Evolutionary conservation across 2,888 invertebrate species (phyloP).

Genomic region (Lithophane ornitopus): DNA sequence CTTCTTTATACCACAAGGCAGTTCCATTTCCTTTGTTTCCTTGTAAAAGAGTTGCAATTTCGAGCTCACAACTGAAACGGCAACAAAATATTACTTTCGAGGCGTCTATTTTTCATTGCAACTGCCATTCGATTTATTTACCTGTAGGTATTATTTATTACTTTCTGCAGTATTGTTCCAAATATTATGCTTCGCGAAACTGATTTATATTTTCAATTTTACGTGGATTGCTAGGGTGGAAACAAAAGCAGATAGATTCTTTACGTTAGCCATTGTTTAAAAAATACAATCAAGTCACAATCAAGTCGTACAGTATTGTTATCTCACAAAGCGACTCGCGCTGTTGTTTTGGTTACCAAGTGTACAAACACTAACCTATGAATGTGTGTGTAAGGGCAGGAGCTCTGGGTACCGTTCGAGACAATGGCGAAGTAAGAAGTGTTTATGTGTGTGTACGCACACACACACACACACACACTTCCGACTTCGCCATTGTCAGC

Average conservation of each 20-base stretch:
- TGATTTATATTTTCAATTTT: slow-evolving; percentile 39
- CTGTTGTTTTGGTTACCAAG: too few species aligned
- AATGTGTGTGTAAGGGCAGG: too few species aligned
- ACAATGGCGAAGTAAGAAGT: too few species aligned
- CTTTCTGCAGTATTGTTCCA: slow-evolving; percentile 56
- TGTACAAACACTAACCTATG: too few species aligned
- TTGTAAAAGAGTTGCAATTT: slow-evolving; percentile 70
- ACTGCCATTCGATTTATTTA: slow-evolving; percentile 69
- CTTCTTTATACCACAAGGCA: slow-evolving; percentile 16
- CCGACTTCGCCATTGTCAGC: too few species aligned
- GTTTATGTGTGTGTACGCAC: too few species aligned
- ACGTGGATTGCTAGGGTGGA: slow-evolving; percentile 10
- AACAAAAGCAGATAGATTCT: slow-evolving; percentile 4
- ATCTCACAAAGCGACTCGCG: too few species aligned
- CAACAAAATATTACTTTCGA: slow-evolving; percentile 74
- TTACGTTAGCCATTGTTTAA: background rate
- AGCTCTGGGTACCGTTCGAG: too few species aligned
- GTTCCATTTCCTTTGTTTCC: slow-evolving; percentile 60
- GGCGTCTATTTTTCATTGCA: slow-evolving; percentile 69
- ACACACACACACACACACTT: too few species aligned
- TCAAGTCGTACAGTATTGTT: background rate
- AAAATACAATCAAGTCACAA: background rate
- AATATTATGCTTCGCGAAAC: slow-evolving; percentile 42
- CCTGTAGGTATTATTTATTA: slow-evolving; percentile 63
- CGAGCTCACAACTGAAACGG: slow-evolving; percentile 67